Evolutionary conservation across 1,140 invertebrate species (phyloP).

Genomic region (Penaeus chinensis): DNA sequence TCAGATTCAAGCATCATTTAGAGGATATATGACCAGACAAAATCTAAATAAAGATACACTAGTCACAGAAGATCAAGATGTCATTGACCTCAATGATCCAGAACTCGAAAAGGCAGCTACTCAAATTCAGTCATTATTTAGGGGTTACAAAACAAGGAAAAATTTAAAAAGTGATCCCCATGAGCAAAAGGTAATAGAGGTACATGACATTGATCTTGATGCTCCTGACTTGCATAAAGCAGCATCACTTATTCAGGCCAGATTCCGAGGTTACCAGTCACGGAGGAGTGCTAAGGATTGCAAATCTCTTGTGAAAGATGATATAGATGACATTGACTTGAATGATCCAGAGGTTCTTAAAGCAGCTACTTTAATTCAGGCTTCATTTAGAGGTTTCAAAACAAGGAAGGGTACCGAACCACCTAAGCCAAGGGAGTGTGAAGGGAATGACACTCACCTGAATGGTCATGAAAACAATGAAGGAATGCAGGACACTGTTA

Average conservation of each 20-base stretch:
- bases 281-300: neutral
- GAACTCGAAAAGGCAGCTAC: neutral
- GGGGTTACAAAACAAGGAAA: slow-evolving; percentile 12
- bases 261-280: neutral
- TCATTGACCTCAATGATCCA: neutral
- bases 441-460: too few species aligned
- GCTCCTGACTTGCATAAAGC: neutral
- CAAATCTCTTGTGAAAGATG: neutral
- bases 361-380: slow-evolving; percentile 38
- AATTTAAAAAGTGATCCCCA: neutral
- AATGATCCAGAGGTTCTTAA: neutral
- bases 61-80: neutral
- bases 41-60: too few species aligned
- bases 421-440: neutral
- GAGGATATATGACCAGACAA: too few species aligned
- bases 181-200: neutral
- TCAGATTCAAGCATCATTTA: neutral
- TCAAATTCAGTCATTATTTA: neutral
- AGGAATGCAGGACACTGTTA: neutral
- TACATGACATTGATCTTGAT: neutral
- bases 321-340: neutral
- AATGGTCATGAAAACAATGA: too few species aligned
- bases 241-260: neutral
- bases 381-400: slow-evolving; percentile 19
- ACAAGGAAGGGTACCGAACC: neutral